phyloP scores from a whole-genome alignment of 2,888 invertebrate genomes.

The Aethes cnicana region DNA sequence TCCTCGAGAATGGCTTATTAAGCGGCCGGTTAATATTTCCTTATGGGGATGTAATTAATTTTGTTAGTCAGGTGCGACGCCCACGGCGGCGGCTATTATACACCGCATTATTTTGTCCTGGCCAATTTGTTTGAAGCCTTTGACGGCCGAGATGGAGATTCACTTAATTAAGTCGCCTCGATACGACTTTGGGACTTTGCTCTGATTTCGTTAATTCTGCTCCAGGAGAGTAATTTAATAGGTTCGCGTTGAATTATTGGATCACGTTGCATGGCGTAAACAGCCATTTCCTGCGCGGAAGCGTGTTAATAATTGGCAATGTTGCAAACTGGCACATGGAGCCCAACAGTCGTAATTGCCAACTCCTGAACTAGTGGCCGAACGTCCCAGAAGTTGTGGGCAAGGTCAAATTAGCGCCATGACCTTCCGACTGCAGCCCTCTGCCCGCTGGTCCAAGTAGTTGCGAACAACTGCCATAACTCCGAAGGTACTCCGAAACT shows the following conservation, averaged over 20 bases:
- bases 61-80: slow-evolving; percentile 78
- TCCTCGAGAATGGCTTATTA: slow-evolving; percentile 79
- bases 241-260: slow-evolving; percentile 36
- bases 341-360: slow-evolving; percentile 48
- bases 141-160: slow-evolving; percentile 65
- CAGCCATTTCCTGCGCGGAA: too few relatives aligned
- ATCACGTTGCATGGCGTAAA: slow-evolving; percentile 34
- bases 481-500: slow-evolving; percentile 79
- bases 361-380: slow-evolving; percentile 41
- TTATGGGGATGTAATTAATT: slow-evolving; percentile 80
- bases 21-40: slow-evolving; percentile 80
- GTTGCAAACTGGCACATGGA: slow-evolving; percentile 34
- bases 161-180: slow-evolving; percentile 68
- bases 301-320: not conserved
- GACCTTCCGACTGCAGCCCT: slow-evolving; percentile 77
- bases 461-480: slow-evolving; percentile 82
- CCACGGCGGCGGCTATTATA: slow-evolving; percentile 71
- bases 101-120: slow-evolving; percentile 74
- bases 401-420: slow-evolving; percentile 80
- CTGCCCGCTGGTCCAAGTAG: slow-evolving; percentile 74
- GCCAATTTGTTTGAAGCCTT: slow-evolving; percentile 78
- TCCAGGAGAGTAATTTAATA: slow-evolving; percentile 32
- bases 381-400: slow-evolving; percentile 60
- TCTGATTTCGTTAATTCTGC: slow-evolving; percentile 44
- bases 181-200: slow-evolving; percentile 43